These are phyloP conservation scores for Cyphomyrus plagiostoma DNA, from an alignment of 2,113 vertebrate genomes.

Conservation along the genomic window DNA sequence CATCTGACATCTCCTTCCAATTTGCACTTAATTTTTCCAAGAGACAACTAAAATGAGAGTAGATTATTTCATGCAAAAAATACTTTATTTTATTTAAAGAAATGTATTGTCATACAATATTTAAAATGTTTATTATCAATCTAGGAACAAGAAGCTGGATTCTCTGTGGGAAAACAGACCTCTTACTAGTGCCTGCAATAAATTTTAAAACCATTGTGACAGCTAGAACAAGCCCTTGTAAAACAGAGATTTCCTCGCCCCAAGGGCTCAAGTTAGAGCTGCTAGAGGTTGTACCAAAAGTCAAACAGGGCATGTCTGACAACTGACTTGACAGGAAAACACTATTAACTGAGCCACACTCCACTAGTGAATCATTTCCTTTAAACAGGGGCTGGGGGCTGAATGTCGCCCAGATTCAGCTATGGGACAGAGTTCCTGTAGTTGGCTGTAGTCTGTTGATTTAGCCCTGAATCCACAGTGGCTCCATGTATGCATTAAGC, in stretches of 20 bases:
- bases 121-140: conserved; percentile 3
- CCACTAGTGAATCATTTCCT: conserved; percentile 37
- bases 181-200: conserved; percentile 42
- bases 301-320: conserved; percentile 44
- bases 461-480: neutral
- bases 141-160: neutral
- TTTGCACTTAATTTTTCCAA: neutral
- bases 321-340: conserved; percentile 33
- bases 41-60: neutral
- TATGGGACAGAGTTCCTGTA: conserved; percentile 22
- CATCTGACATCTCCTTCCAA: conserved; percentile 9
- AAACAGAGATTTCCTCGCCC: conserved; percentile 41
- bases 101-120: neutral
- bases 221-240: conserved; percentile 42
- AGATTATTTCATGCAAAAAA: neutral
- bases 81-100: neutral
- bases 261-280: conserved; percentile 28
- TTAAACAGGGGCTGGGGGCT: conserved; percentile 27
- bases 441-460: neutral
- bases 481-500: neutral
- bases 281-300: conserved; percentile 31
- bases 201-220: conserved; percentile 50
- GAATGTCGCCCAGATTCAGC: conserved; percentile 30
- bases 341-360: conserved; percentile 39
- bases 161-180: conserved; percentile 30